A percentile compares a stretch with the other conserved stretches of the same genome.
Evolutionary conservation across 2,113 vertebrate genomes (phyloP).

Genomic region (Montifringilla adamsi): DNA sequence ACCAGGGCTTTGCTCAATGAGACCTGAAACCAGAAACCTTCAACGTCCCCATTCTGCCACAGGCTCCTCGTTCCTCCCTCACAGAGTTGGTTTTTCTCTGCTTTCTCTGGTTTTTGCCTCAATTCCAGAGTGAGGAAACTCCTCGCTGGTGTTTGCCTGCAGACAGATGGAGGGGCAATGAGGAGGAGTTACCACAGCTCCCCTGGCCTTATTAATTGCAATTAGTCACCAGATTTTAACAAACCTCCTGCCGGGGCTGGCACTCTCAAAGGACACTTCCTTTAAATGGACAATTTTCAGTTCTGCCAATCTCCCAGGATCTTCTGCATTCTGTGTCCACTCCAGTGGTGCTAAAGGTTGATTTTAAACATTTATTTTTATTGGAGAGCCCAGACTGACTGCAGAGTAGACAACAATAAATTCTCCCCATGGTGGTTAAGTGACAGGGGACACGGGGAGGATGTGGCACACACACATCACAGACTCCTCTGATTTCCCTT

Average conservation of each 20-base stretch:
- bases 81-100: background rate
- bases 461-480: background rate
- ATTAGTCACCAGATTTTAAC: background rate
- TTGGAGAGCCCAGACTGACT: background rate
- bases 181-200: background rate
- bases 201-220: background rate
- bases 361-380: background rate
- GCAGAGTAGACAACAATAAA: background rate
- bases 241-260: background rate
- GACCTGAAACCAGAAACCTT: background rate
- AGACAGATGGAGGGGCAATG: background rate
- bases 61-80: rapidly evolving
- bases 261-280: background rate
- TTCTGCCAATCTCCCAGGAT: background rate
- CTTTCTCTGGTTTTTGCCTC: background rate
- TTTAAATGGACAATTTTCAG: background rate
- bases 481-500: background rate
- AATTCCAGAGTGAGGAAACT: background rate
- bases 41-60: rapidly evolving
- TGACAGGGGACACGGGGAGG: background rate
- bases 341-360: background rate
- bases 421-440: rapidly evolving
- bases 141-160: background rate
- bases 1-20: rapidly evolving
- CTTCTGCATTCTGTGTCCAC: background rate